These are phyloP conservation scores for Erithacus rubecula DNA, from an alignment of 2,797 vertebrate genomes.

Conservation along the genomic window DNA sequence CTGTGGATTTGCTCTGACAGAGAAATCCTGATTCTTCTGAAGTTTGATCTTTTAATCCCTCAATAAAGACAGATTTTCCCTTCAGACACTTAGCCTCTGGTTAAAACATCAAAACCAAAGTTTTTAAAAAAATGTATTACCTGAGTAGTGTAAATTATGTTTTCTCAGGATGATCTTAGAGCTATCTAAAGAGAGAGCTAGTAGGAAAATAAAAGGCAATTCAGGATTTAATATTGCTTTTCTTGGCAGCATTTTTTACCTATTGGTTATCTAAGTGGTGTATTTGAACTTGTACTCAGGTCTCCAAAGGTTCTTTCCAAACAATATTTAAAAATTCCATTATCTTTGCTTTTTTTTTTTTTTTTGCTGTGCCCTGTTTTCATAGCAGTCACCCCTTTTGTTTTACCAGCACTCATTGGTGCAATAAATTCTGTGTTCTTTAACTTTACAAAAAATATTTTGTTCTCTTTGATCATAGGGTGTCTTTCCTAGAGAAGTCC, in stretches of 20 bases:
- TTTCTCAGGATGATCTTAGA: not conserved
- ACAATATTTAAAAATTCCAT: not conserved
- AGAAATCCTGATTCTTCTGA: not conserved
- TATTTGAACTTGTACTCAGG: not conserved
- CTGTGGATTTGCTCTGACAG: not conserved
- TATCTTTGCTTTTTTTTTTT: not conserved
- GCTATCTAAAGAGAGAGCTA: fast-evolving
- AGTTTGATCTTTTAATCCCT: not conserved
- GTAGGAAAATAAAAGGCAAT: not conserved
- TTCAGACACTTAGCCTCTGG: not conserved
- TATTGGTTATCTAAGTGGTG: fast-evolving
- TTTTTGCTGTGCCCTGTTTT: fast-evolving
- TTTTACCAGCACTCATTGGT: not conserved
- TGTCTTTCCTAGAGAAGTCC: not conserved
- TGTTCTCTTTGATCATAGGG: not conserved
- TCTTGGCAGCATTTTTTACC: not conserved
- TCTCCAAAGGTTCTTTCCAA: not conserved
- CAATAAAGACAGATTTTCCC: not conserved
- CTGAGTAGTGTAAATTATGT: not conserved
- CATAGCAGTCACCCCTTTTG: fast-evolving
- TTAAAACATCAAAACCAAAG: not conserved
- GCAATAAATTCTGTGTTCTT: not conserved
- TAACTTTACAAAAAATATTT: not conserved
- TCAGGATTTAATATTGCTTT: not conserved
- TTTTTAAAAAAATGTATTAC: not conserved